Evolutionary conservation across 2,113 vertebrate genomes (phyloP).

Genomic region (Reinhardtius hippoglossoides): DNA sequence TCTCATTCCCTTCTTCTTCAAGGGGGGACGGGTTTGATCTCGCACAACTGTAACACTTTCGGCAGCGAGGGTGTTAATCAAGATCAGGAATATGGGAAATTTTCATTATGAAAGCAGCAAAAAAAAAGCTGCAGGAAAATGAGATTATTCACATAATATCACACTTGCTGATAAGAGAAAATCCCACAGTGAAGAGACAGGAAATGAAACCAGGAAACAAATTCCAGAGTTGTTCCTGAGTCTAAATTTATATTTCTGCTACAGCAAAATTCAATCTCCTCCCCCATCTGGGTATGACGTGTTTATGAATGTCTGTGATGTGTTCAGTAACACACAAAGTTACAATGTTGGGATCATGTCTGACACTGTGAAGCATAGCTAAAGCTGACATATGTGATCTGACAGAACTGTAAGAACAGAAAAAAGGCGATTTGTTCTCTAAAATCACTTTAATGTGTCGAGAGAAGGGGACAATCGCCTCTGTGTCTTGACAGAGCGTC

Average conservation of each 20-base stretch:
- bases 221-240: constrained; percentile 56
- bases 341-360: neutral
- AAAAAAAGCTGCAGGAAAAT: constrained; percentile 44
- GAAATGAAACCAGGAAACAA: constrained; percentile 73
- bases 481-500: constrained; percentile 28
- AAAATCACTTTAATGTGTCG: constrained; percentile 39
- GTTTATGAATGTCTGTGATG: neutral
- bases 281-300: neutral
- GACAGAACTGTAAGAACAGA: neutral
- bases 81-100: constrained; percentile 51
- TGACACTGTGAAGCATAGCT: neutral
- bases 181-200: constrained; percentile 59
- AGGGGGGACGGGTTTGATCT: constrained; percentile 42
- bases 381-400: constrained; percentile 24
- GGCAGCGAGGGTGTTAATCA: constrained; percentile 47
- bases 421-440: constrained; percentile 25
- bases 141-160: constrained; percentile 68
- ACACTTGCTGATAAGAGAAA: constrained; percentile 58
- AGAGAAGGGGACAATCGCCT: neutral
- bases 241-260: constrained; percentile 61
- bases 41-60: constrained; percentile 24
- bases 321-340: neutral
- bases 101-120: constrained; percentile 52
- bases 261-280: constrained; percentile 44
- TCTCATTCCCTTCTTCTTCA: constrained; percentile 47